Conservation (phyloP, 2,888 invertebrate genomes). For the Tromatobia lineatoria region DNA sequence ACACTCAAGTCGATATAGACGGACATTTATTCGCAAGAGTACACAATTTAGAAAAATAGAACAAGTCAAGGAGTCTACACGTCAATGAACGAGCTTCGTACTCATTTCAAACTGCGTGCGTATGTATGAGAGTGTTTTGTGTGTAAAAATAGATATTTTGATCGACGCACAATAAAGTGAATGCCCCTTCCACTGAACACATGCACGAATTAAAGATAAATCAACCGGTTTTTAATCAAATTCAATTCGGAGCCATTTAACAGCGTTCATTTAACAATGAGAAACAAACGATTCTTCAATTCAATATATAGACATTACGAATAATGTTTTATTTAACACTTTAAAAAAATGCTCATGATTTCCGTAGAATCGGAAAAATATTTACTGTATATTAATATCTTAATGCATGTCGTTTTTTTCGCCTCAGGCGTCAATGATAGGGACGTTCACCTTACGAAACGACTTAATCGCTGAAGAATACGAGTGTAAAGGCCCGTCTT, state of each 20-base stretch:
- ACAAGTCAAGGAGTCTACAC: slow-evolving; percentile 31
- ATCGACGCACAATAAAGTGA: background rate
- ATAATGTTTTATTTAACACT: too few relatives aligned
- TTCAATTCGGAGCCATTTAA: background rate
- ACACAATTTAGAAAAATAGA: slow-evolving; percentile 65
- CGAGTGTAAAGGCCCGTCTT: slow-evolving; percentile 12
- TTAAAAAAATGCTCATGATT: background rate
- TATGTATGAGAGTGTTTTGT: slow-evolving; percentile 22
- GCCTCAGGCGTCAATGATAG: background rate
- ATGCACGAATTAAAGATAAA: background rate
- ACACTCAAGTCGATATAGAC: slow-evolving; percentile 34
- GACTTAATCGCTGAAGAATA: background rate
- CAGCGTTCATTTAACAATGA: too few relatives aligned
- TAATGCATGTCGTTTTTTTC: background rate
- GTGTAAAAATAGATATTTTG: slow-evolving; percentile 61
- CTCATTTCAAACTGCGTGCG: slow-evolving; percentile 6
- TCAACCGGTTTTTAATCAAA: background rate
- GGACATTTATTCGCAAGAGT: slow-evolving; percentile 19
- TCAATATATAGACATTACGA: too few relatives aligned
- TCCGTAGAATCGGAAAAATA: background rate
- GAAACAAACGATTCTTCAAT: too few relatives aligned
- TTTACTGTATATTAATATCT: background rate
- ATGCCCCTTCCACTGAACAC: background rate
- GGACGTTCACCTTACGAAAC: slow-evolving; percentile 4
- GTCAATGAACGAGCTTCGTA: background rate